Evolutionary conservation across 2,113 vertebrate genomes (phyloP).

Genomic region (Aviceda subcristata): DNA sequence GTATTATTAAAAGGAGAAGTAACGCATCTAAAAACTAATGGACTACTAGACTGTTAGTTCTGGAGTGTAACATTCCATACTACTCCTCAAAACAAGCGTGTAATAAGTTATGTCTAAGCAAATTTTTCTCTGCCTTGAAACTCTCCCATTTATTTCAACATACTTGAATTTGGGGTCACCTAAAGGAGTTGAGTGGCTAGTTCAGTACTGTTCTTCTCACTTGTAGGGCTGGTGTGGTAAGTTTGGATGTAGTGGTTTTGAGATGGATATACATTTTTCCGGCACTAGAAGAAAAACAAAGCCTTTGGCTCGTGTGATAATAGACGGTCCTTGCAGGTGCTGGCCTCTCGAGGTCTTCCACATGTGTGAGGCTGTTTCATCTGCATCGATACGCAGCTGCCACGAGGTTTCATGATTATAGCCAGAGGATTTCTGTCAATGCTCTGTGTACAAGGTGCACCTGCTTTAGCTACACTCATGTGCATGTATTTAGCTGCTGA

Average conservation of each 20-base stretch:
- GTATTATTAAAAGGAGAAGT: background rate
- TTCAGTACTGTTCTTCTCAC: background rate
- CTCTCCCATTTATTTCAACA: background rate
- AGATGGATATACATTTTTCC: background rate
- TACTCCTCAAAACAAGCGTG: background rate
- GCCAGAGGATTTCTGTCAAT: background rate
- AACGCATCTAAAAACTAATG: background rate
- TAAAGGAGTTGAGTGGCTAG: background rate
- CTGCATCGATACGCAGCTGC: background rate
- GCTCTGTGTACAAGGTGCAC: too few species aligned
- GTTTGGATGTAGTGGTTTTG: background rate
- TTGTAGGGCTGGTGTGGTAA: background rate
- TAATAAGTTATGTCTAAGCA: background rate
- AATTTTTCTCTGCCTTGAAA: background rate
- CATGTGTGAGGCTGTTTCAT: background rate
- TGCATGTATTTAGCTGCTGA: background rate
- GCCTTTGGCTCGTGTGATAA: background rate
- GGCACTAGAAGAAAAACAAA: background rate
- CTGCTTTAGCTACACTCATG: background rate
- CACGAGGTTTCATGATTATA: background rate
- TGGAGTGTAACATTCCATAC: background rate
- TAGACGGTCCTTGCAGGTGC: background rate
- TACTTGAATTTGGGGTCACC: background rate
- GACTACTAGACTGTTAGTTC: background rate
- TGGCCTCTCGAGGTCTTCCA: background rate